Base-by-base conservation (phyloP, 2,888 invertebrate genomes). In the Lomographa bimaculata region DNA sequence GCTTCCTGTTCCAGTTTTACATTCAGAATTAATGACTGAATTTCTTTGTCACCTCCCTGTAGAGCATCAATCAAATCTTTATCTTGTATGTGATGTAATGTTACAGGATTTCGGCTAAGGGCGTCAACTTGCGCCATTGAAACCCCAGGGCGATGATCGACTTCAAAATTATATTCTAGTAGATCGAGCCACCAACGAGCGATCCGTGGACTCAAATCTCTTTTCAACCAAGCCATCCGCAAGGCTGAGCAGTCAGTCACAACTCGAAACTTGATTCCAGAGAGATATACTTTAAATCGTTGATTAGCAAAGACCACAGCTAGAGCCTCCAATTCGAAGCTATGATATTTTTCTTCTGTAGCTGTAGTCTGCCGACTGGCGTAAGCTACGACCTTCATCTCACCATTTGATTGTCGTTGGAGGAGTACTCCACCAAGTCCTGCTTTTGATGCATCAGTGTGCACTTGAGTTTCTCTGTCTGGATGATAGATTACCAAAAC, bases 141-240 rank as follows among this genome's bases (percentile, higher is more conserved):
- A 5, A 6, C 18, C 11, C 58, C 55, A n/a, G 48, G 18, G 29
- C 59, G 10, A 21, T 61, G 54, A 28, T 55, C 58, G 0, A 61
- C 44, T 3, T 11, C 11, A 19, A 49, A 57, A 17, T 56, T 47
- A 24, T 36, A 57, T 7, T 56, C 52, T 26, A 52, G 42, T 0
- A 57, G 32, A 0, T 50, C 25, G 8, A 57, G 16, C 2, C 46
- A 51, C 57, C 57, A 58, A 1, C 56, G 36, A 17, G 54, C 54
- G 2, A 58, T 54, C 25, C 51, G 26, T 3, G 53, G 40, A 8
- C 51, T 23, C 36, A 62, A 34, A 5, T 57, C 56, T 24, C 49
- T 56, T 14, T 58, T 60, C 11, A 32, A 8, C 10, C 54, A 29
- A 0, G 56, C 56, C 41, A 42, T 47, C 1, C 40, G 34, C 1